A percentile compares a stretch with the other conserved stretches of the same genome.
Evolutionary conservation across 2,888 invertebrate genomes (phyloP).

Genomic region (Standfussiana lucernea): DNA sequence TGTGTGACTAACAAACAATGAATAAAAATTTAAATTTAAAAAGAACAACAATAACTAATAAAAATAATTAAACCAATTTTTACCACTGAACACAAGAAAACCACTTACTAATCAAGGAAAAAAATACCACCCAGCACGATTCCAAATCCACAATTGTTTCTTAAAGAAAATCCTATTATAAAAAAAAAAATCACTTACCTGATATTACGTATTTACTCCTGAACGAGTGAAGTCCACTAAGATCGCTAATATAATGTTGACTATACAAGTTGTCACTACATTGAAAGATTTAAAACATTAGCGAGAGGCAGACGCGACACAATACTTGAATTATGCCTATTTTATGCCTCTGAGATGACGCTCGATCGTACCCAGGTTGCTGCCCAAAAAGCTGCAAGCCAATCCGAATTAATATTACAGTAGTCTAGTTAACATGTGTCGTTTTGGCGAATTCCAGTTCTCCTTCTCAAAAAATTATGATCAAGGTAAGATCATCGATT

Average conservation of each 20-base stretch:
- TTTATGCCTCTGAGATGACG: constrained; percentile 41
- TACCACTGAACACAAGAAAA: not conserved
- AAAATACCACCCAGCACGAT: not conserved
- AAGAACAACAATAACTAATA: not conserved
- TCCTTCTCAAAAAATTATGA: too few relatives aligned
- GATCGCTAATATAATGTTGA: constrained; percentile 47
- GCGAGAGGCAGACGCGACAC: constrained; percentile 18
- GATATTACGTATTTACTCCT: constrained; percentile 4
- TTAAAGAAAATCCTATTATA: not conserved
- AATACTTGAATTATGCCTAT: constrained; percentile 8
- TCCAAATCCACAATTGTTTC: not conserved
- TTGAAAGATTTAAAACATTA: constrained; percentile 15
- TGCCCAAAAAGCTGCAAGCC: not conserved
- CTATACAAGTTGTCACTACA: constrained; percentile 23
- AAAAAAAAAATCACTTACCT: constrained; percentile 28
- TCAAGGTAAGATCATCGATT: too few relatives aligned
- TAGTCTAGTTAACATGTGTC: too few relatives aligned
- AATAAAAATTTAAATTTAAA: not conserved
- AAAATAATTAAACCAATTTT: not conserved
- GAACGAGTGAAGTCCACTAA: constrained; percentile 44
- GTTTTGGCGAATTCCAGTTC: too few relatives aligned
- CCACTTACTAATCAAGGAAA: not conserved
- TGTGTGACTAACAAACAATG: not conserved
- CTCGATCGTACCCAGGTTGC: not conserved
- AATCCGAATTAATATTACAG: too few relatives aligned